Evolutionary conservation across 2,888 invertebrate species (phyloP), one percentile per base, ranked within the genome.

Genomic region (Drosophila mulleri): DNA sequence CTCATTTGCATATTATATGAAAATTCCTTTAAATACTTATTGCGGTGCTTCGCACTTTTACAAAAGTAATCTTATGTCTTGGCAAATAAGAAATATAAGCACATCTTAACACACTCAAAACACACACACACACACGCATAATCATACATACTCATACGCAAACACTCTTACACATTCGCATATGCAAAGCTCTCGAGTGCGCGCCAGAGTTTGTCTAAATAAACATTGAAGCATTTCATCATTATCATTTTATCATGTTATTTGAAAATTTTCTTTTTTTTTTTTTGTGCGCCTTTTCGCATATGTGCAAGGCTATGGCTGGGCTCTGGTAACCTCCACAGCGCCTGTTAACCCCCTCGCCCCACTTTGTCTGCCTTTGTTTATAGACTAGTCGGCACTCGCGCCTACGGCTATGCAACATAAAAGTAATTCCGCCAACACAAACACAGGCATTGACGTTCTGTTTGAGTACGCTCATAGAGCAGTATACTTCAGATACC

Each of bases 1-100:
- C 67, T 75, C 70, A 87, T 87, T 89, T 86, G 75, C 82, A 86
- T 89, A 76, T 87, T 82, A 89, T 79, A 87, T 89, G 89, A 80
- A 88, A 89, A 86, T 82, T 84, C 77, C 78, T 89, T 87, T 76
- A 88, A 85, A 86, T 83, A 87, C 88, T 88, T 88, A 88, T 85
- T 78, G 85, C 83, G 83, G 77, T 70, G 83, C 82, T 77, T 70
- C 80, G 83, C 86, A 72, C 78, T 79, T 77, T 72, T 65, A 48
- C 77, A 72, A 77, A 87, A 77, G 87, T 87, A 87, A 83, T 87
- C 88, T 77, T 73, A 75, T 82, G 63, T 70, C 85, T 67, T 72
- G 56, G 72, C 62, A 65, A 63, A 70, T 67, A 70, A 39, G 62
- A 54, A 65, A 68, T 63, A 80, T 67, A 67, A 70, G 77, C 59